These are phyloP conservation scores for Trichogramma dendrolimi DNA, from an alignment of 2,888 invertebrate species.

Conservation along the genomic window DNA sequence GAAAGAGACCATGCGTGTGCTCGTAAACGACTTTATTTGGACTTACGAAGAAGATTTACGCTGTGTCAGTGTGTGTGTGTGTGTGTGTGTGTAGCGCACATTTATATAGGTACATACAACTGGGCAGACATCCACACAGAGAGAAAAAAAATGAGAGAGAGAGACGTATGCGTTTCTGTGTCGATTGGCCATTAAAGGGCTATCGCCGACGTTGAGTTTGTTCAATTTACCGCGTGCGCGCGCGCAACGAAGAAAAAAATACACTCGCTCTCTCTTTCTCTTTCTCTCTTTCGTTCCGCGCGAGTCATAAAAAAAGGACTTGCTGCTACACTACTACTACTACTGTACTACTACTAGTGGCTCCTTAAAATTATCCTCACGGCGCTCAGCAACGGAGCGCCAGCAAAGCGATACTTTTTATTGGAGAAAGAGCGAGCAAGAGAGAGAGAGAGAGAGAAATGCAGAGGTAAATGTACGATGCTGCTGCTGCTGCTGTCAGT, in stretches of 20 bases:
- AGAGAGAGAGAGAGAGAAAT: too few species aligned
- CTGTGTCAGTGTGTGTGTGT: slow-evolving; percentile 12
- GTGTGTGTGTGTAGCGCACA: too few species aligned
- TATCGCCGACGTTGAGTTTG: slow-evolving; percentile 4
- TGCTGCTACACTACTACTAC: too few species aligned
- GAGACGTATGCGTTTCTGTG: neutral
- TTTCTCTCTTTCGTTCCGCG: neutral
- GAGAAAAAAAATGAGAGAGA: too few species aligned
- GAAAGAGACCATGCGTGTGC: neutral
- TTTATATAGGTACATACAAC: too few species aligned
- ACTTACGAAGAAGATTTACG: slow-evolving; percentile 34
- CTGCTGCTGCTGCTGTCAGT: slow-evolving; percentile 3
- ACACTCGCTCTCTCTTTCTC: neutral
- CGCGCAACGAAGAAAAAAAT: neutral
- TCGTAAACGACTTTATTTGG: slow-evolving; percentile 45
- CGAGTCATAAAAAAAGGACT: neutral
- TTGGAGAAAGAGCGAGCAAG: neutral
- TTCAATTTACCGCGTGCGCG: slow-evolving; percentile 8
- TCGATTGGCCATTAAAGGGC: slow-evolving; percentile 22
- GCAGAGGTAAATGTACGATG: too few species aligned
- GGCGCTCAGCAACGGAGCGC: neutral
- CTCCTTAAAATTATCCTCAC: slow-evolving; percentile 11
- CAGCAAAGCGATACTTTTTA: slow-evolving; percentile 4
- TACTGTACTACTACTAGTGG: too few species aligned
- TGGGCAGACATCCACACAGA: too few species aligned